Evolutionary conservation across 1,140 invertebrate species (phyloP), one percentile per base, ranked within the genome.

Genomic region (Armadillidium nasatum): DNA sequence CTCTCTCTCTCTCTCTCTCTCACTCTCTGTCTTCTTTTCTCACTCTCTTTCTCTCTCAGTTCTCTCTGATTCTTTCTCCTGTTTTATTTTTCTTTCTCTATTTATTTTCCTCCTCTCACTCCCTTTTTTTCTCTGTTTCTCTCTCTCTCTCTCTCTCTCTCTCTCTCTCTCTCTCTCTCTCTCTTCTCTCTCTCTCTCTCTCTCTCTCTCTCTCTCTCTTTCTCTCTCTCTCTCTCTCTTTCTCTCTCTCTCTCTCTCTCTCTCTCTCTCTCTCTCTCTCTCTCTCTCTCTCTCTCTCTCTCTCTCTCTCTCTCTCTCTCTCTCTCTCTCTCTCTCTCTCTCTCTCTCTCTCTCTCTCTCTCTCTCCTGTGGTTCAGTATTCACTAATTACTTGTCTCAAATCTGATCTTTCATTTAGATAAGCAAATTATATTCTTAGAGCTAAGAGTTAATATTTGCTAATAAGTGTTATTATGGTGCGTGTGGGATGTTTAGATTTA

Each of bases 391-490:
- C 68, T 76, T 33, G 69, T 54, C 71, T 33, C 75, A n/a, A 11
- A 33, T 46, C 15, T 15, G 11, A 44, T 50, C 19, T 15, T n/a
- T 66, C 45, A 21, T 22, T 45, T 10, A 21, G 44, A 15, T 71
- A 23, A 45, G 54, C 60, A n/a, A 44, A 75, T 75, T 68, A 75
- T 68, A 45, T 71, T 54, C 22, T 54, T 67, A 60, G 19, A 60
- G 50, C 50, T 7, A 60, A 60, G 19, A 60, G 45, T 33, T 22
- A 70, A 46, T 70, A 33, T n/a, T 22, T 44, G n/a, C 50, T 43
- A 68, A 7, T 54, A 70, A n/a, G 33, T 33, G 33, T 33, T 33
- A 33, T 33, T 33, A 33, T 33, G 33, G 33, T 33, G 33, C 33
- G 33, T 3, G 33, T 33, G 6, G 33, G 33, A 33, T 33, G 33